These are phyloP conservation scores for Novumbra hubbsi DNA, from an alignment of 2,797 vertebrate genomes.

Conservation along the genomic window DNA sequence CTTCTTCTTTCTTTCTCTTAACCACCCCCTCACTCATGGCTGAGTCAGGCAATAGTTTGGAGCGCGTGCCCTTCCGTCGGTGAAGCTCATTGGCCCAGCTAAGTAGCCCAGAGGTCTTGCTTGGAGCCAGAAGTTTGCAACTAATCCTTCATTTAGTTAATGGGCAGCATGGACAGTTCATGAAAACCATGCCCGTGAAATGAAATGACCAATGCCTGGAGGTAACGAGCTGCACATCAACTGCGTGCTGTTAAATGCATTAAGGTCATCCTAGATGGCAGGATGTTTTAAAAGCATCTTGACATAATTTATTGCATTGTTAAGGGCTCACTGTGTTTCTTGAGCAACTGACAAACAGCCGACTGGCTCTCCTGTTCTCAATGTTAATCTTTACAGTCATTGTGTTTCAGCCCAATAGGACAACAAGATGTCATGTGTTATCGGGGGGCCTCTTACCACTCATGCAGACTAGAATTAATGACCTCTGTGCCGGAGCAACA, in stretches of 20 bases:
- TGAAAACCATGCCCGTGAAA: slow-evolving; percentile 79
- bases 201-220: slow-evolving; percentile 76
- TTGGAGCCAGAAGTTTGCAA: slow-evolving; percentile 70
- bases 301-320: slow-evolving; percentile 63
- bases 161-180: slow-evolving; percentile 68
- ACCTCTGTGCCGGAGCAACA: slow-evolving; percentile 32
- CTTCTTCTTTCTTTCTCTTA: slow-evolving; percentile 9
- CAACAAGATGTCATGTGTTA: slow-evolving; percentile 53
- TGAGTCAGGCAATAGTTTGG: slow-evolving; percentile 37
- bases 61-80: slow-evolving; percentile 49
- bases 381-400: slow-evolving; percentile 54
- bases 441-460: slow-evolving; percentile 55
- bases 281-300: slow-evolving; percentile 70
- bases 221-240: slow-evolving; percentile 71
- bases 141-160: slow-evolving; percentile 70
- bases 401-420: slow-evolving; percentile 54
- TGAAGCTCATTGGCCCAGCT: slow-evolving; percentile 64
- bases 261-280: slow-evolving; percentile 69
- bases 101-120: slow-evolving; percentile 66
- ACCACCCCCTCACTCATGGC: slow-evolving; percentile 47
- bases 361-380: slow-evolving; percentile 48
- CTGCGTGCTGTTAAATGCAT: slow-evolving; percentile 66
- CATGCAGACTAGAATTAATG: slow-evolving; percentile 42
- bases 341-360: slow-evolving; percentile 57
- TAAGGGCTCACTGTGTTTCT: slow-evolving; percentile 58